Base-by-base conservation (phyloP, 2,113 vertebrate genomes). In the Perca fluviatilis region DNA sequence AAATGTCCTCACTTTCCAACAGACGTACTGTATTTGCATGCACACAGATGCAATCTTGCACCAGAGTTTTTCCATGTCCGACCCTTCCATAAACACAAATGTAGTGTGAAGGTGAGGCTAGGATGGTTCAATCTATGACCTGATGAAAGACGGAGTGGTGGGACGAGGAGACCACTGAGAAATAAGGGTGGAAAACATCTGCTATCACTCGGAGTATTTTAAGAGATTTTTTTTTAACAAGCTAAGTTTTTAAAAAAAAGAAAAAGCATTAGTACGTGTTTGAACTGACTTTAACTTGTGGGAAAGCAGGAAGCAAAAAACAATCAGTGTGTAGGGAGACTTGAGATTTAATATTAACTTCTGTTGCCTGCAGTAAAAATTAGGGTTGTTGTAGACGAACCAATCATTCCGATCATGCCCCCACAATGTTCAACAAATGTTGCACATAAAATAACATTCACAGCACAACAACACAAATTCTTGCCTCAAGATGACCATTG, bases 31-130 rank as follows among this genome's bases (percentile, higher is more conserved):
- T 14, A 63, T 10, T 5, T 14, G 13, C 50, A 40, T 13, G 19
- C 46, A 69, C 50, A 36, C 12, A 18, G 30, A 47, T 1, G 3
- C 27, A 53, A 10, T 25, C 58, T 40, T 40, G 12, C 61, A 43
- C 27, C 66, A 69, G 18, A 77, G 15, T 61, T 14, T 87, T 78
- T 87, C 70, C 46, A 57, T 80, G 47, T 69, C 63, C 0, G 0
- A 51, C 49, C 71, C 47, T 6, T 85, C 21, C 70, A 15, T 57
- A 64, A 82, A 78, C 68, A 80, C 8, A 11, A 23, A 54, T 69
- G 47, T 62, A 50, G 36, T 74, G 58, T 77, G 49, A 61, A 77
- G 49, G 68, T 73, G 53, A 77, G 54, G 61, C 47, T 19, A 54
- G 11, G 21, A 27, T 65, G 14, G 9, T 69, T 73, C 2, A 43